These are phyloP conservation scores for Lepidotrigona ventralis DNA, from an alignment of 1,140 invertebrate species.

Conservation along the genomic window DNA sequence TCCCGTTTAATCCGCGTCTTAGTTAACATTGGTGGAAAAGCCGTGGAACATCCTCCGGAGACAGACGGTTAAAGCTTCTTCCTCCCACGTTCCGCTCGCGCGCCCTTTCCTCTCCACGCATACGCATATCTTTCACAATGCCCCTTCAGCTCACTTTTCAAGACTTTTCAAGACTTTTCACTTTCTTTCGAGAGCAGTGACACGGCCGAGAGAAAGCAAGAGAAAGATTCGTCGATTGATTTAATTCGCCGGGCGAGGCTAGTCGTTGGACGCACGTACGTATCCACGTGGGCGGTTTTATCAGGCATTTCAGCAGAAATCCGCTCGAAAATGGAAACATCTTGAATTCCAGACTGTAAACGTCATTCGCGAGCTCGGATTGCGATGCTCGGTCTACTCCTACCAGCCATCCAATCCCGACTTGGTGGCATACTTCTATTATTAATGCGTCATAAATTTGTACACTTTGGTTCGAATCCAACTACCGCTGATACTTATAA, in stretches of 20 bases:
- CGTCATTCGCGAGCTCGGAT: not conserved
- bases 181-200: too few species aligned
- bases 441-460: too few species aligned
- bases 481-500: too few species aligned
- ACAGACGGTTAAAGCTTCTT: not conserved
- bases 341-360: not conserved
- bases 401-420: too few species aligned
- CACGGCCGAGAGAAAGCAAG: not conserved
- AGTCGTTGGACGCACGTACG: not conserved
- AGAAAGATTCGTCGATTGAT: not conserved
- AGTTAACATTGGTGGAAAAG: slow-evolving; percentile 51
- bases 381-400: too few species aligned
- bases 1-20: slow-evolving; percentile 61
- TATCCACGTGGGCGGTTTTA: not conserved
- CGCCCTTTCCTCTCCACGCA: not conserved
- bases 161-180: not conserved
- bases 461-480: too few species aligned
- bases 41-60: slow-evolving; percentile 30
- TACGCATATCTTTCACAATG: not conserved
- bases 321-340: not conserved
- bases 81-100: not conserved
- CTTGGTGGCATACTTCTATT: too few species aligned
- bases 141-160: not conserved
- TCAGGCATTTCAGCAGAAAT: not conserved
- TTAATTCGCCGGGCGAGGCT: not conserved